Base-by-base conservation (phyloP, 2,888 invertebrate genomes). In the Diarsia mendica region DNA sequence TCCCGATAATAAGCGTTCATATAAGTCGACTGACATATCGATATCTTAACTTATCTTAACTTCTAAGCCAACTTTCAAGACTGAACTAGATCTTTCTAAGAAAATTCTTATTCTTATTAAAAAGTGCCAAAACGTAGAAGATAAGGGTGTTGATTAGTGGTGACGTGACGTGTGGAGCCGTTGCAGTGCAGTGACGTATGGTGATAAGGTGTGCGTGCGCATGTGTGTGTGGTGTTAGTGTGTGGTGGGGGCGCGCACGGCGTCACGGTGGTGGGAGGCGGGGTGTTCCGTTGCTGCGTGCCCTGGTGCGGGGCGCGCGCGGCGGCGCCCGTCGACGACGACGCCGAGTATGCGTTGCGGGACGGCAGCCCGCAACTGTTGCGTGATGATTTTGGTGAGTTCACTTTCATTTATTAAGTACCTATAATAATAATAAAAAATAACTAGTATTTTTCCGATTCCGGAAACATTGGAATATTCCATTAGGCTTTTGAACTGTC, bases 241-340 rank as follows among this genome's bases (percentile, higher is more conserved):
- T 65, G 81, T 85, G 84, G 85, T 87, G 83, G 85, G 85, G 91
- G 91, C 88, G 91, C 90, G 90, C 91, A 95, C 94, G 95, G 95
- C 96, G 94, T 95, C 97, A 97, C 97, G 96, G 97, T 97, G 97
- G 97, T 97, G 94, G 97, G 98, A 97, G 97, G 97, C 94, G 97
- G 97, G 97, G 97, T 98, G 97, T 98, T 98, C 97, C 98, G 98
- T 97, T 98, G 98, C 97, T 98, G 98, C 97, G 97, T 98, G 97
- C 98, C 98, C 97, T 98, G 97, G 97, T 98, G 98, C 97, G 97
- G 98, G 96, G 96, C 96, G 96, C 96, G 96, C 97, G 97, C 97
- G 97, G 97, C 98, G 96, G 95, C 97, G 95, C 97, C 97, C 96
- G 96, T 96, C 91, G 96, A 97, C 96, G 97, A 97, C 94, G 97